phyloP scores from a whole-genome alignment of 2,797 vertebrate species.

The Anolis apletophallus region DNA sequence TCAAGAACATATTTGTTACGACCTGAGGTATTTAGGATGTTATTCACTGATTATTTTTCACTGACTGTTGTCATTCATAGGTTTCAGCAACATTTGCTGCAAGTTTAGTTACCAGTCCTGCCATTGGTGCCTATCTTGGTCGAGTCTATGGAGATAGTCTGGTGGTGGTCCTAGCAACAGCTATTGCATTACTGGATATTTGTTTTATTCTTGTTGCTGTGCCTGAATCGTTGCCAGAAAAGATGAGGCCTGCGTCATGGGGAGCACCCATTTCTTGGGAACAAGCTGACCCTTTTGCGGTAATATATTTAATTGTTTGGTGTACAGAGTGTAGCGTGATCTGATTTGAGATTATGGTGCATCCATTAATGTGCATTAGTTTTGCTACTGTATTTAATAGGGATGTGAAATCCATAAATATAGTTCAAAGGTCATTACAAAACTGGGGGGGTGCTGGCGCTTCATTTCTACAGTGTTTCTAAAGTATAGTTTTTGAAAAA shows the following conservation, averaged over 20 bases:
- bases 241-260: conserved; percentile 89
- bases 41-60: neutral
- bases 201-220: conserved; percentile 89
- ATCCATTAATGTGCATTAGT: neutral
- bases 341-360: neutral
- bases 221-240: conserved; percentile 87
- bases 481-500: no score
- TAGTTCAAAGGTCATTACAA: no score
- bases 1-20: neutral
- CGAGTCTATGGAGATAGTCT: conserved; percentile 86
- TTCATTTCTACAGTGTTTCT: no score
- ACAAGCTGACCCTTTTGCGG: conserved; percentile 90
- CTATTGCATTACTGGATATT: conserved; percentile 87
- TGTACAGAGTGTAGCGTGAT: neutral
- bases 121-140: conserved; percentile 88
- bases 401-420: no score
- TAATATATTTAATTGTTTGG: conserved; percentile 64
- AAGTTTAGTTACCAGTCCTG: conserved; percentile 88
- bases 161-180: conserved; percentile 87
- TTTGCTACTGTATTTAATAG: neutral
- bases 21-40: conserved; percentile 9
- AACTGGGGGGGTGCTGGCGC: no score
- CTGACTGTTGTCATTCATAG: conserved; percentile 63
- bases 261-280: conserved; percentile 91
- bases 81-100: conserved; percentile 90